Base-by-base conservation (phyloP, 2,113 vertebrate species). In the Muntiacus reevesi region DNA sequence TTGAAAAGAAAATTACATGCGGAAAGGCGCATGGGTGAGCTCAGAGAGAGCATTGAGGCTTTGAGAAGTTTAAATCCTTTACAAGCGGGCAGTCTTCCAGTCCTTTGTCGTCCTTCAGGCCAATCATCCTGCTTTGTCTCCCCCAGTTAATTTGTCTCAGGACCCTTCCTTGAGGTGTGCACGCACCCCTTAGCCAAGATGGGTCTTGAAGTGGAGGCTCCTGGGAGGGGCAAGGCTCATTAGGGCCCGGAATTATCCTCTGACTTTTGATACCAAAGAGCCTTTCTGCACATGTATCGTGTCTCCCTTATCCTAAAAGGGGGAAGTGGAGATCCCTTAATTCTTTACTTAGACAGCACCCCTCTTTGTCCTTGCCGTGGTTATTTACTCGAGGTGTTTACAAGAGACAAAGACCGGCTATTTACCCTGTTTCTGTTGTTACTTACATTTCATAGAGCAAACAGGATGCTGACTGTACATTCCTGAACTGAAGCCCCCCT, bases 21-120 rank as follows among this genome's bases (percentile, higher is more conserved):
- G 0, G 19, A 71, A 71, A 23, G n/a, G n/a, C 0, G 1, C 19
- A 40, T 12, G 10, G 67, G 67, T 0, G 0, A 36, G 64, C n/a
- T 36, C 0, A 0, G 10, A 23, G 67, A 40, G n/a, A 71, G 67
- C 10, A 0, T 12, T 1, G 19, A 71, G 67, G 2, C 67, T 71
- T 71, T 71, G 67, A 71, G 67, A 23, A 71, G 5, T 71, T 71
- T 40, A 23, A 71, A 71, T 71, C 67, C 67, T 71, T 23, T 40
- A 13, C 23, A 40, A 71, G 5, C 1, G 1, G 67, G 5, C n/a
- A 40, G n/a, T 13, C 23, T 71, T 40, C n/a, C 0, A 0, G 2
- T 0, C 23, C n/a, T 40, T 71, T 40, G n/a, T 71, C 67, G 23
- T 40, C 67, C n/a, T 71, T 71, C 19, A 71, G 19, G 11, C n/a